Evolutionary conservation across 2,113 vertebrate species (phyloP), one percentile per base, ranked within the genome.

Genomic region (Polypterus bichir): DNA sequence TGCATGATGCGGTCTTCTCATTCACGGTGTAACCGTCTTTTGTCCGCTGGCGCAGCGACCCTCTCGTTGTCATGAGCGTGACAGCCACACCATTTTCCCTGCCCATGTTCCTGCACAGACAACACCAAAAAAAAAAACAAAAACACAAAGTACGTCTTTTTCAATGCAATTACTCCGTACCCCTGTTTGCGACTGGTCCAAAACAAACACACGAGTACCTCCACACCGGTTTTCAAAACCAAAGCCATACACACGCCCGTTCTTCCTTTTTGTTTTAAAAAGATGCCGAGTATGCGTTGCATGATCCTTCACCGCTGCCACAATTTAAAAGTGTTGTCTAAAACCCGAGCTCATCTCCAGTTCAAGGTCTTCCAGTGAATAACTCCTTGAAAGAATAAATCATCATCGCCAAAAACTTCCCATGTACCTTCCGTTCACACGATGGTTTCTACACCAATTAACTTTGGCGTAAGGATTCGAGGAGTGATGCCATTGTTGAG

Each of bases 401-500:
- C 27, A 27, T 27, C 27, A 27, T 27, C 27, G 27, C 27, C 27
- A 54, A 27, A 7, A 54, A 46, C 9, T 46, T 10, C 5, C 4
- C 47, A 27, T 45, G n/a, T 11, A 6, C 27, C 56, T 9, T 8
- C 27, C 70, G 0, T 52, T 89, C 88, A 97, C 77, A 98, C 96
- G 0, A 94, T 71, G 0, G 95, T 98, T 78, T 98, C 95, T 8
- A 99, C 86, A 3, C 96, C 96, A 0, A 80, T 88, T 62, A 98
- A 74, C 87, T 94, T 97, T 80, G 96, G 96, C 1, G 90, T 94
- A 64, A 99, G 93, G 79, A 99, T 99, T 59, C 95, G 83, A 0
- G 96, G 96, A 3, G 95, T 98, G 67, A 99, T 83, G 3, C 96
- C 96, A 0, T 90, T 97, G 82, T 99, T 97, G 47, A 99, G 89